phyloP scores from a whole-genome alignment of 1,140 invertebrate genomes.

The Drosophila lacteicornis region DNA sequence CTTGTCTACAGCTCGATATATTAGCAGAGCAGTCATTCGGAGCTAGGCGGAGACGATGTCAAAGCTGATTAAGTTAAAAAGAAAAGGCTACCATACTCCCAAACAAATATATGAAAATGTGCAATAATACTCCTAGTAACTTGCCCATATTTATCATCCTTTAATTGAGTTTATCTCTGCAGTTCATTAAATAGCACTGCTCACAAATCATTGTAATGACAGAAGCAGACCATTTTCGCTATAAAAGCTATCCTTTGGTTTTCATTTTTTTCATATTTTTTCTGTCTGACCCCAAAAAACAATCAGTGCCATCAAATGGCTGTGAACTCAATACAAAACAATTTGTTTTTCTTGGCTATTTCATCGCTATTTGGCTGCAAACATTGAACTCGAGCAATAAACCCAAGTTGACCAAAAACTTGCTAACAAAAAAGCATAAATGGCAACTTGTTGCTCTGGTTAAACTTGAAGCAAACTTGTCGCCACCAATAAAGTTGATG shows the following conservation, averaged over 20 bases:
- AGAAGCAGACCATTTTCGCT: neutral
- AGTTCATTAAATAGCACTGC: conserved; percentile 1
- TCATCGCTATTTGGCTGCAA: conserved; percentile 26
- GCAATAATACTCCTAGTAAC: too few species aligned
- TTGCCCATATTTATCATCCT: neutral
- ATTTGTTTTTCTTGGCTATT: conserved; percentile 25
- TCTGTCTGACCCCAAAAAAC: conserved; percentile 29
- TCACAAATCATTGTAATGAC: conserved; percentile 19
- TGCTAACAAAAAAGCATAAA: conserved; percentile 42
- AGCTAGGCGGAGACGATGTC: neutral
- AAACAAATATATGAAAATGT: neutral
- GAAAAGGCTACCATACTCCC: neutral
- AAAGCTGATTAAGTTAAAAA: neutral
- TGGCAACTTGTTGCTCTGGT: conserved; percentile 67
- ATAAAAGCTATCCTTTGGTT: conserved; percentile 2
- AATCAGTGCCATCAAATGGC: conserved; percentile 38
- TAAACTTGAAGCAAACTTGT: conserved; percentile 12
- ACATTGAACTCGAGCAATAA: conserved; percentile 71
- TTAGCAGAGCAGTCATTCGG: neutral
- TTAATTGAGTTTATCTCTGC: conserved; percentile 5
- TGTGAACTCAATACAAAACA: conserved; percentile 43
- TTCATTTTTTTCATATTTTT: conserved; percentile 29
- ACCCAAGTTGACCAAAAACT: conserved; percentile 41
- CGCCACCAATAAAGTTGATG: conserved; percentile 14
- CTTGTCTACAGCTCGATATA: conserved; percentile 1